Evolutionary conservation across 2,113 vertebrate species (phyloP).

Genomic region (Heterotis niloticus): DNA sequence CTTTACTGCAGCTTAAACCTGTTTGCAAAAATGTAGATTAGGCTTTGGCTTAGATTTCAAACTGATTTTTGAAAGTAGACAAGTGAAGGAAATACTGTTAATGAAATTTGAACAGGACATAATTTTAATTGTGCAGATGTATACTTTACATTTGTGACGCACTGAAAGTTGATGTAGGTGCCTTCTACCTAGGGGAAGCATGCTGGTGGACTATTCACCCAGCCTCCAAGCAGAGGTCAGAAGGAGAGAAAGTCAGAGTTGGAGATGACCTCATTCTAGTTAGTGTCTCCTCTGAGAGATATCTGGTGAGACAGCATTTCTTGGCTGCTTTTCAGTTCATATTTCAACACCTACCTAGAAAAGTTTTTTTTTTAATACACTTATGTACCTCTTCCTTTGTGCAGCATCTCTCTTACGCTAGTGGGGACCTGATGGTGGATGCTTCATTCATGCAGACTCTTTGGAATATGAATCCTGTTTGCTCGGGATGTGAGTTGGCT

Average conservation of each 20-base stretch:
- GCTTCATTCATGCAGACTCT: constrained; percentile 93
- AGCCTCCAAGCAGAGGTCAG: constrained; percentile 87
- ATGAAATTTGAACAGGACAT: too few relatives aligned
- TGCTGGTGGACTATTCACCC: constrained; percentile 94
- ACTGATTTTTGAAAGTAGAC: too few relatives aligned
- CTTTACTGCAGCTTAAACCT: too few relatives aligned
- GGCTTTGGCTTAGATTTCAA: too few relatives aligned
- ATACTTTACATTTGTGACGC: not conserved
- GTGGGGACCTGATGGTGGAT: constrained; percentile 84
- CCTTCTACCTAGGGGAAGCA: constrained; percentile 72
- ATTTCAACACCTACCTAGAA: not conserved
- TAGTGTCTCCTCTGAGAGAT: constrained; percentile 87
- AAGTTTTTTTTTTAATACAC: not conserved
- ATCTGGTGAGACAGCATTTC: constrained; percentile 70
- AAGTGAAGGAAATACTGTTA: too few relatives aligned
- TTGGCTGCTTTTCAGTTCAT: not conserved
- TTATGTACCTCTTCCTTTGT: not conserved
- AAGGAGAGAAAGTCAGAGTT: constrained; percentile 88
- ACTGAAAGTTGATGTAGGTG: not conserved
- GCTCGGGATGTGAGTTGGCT: constrained; percentile 78
- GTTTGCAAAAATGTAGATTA: too few relatives aligned
- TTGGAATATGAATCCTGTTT: constrained; percentile 91
- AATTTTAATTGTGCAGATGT: too few relatives aligned
- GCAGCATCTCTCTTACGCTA: constrained; percentile 85
- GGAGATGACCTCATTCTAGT: constrained; percentile 90